Percentiles rank a stretch among this genome's conserved stretches.
Evolutionary conservation across 2,797 vertebrate species (phyloP).

Genomic region (Crypturellus tataupa): DNA sequence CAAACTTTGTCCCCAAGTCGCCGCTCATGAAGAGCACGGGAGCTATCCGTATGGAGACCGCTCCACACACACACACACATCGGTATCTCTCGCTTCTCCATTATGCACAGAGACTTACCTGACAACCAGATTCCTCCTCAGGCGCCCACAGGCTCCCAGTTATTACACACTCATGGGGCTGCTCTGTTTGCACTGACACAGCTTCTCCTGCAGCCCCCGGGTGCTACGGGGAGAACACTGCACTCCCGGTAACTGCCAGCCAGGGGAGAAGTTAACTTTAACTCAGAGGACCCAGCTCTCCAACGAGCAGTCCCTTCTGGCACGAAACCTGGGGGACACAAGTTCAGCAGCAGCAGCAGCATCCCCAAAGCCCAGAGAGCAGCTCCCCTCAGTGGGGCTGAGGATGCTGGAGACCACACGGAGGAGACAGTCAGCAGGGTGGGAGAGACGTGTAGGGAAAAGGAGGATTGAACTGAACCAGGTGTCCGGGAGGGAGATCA

Average conservation of each 20-base stretch:
- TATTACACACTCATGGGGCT: neutral
- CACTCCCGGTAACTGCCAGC: too few relatives aligned
- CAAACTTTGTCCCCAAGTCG: neutral
- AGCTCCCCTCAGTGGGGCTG: neutral
- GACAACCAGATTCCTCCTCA: neutral
- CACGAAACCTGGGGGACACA: neutral
- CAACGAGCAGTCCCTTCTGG: neutral
- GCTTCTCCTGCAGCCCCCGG: neutral
- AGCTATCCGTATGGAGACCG: neutral
- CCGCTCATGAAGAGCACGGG: neutral
- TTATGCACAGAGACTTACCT: neutral
- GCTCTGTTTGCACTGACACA: neutral
- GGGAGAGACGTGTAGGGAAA: rapidly evolving
- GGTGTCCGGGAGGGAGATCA: neutral
- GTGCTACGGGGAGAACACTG: neutral
- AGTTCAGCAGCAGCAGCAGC: neutral
- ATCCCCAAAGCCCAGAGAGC: neutral
- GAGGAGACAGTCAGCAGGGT: neutral
- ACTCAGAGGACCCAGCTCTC: neutral
- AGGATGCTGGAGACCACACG: rapidly evolving
- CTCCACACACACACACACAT: neutral
- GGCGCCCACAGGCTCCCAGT: neutral
- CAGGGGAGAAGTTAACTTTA: neutral
- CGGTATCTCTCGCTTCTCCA: neutral
- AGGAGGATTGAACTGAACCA: neutral